Base-by-base conservation (phyloP, 2,113 vertebrate species). In the Engystomops pustulosus region DNA sequence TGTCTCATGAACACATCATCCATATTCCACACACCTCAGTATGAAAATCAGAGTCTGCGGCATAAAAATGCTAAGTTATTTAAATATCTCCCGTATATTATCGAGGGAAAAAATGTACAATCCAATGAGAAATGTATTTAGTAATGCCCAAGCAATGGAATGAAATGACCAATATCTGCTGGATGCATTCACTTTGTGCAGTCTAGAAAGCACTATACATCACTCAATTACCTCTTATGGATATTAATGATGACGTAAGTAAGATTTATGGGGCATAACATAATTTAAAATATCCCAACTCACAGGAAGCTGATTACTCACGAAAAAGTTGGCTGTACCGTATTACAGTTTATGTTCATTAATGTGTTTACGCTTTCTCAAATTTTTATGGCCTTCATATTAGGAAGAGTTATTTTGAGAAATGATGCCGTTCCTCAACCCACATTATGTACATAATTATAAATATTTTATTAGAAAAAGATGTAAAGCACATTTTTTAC, bases 181-280 rank as follows among this genome's bases (percentile, higher is more conserved):
- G 23, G 14, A 11, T 75, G 17, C 36, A n/a, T 75, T 53, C 72
- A 75, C 45, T 53, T 49, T 53, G 9, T 30, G 32, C 18, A 34
- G 10, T 34, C 9, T 47, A 30, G 25, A 75, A 53, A 51, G 34
- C 25, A 76, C 74, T 30, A 55, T 77, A n/a, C 74, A 77, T 77
- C 49, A 77, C 53, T 77, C 30, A 36, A 36, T 58, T 58, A 77
- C n/a, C 15, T 23, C 51, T 77, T 77, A 18, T 77, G 32, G 51
- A 58, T 55, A 77, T 58, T 77, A 38, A 77, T 58, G 74, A 38
- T 38, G 15, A 36, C 41, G 32, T 77, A 58, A 77, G 18, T 25
- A 23, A 77, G 74, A 77, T 38, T 77, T 6, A 77, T 58, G 74
- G 12, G 32, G 15, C 53, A 34, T 36, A 12, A 11, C 18, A 15